These are phyloP conservation scores for Heteromormyrus szaboi DNA, from an alignment of 2,797 vertebrate genomes.

Conservation along the genomic window DNA sequence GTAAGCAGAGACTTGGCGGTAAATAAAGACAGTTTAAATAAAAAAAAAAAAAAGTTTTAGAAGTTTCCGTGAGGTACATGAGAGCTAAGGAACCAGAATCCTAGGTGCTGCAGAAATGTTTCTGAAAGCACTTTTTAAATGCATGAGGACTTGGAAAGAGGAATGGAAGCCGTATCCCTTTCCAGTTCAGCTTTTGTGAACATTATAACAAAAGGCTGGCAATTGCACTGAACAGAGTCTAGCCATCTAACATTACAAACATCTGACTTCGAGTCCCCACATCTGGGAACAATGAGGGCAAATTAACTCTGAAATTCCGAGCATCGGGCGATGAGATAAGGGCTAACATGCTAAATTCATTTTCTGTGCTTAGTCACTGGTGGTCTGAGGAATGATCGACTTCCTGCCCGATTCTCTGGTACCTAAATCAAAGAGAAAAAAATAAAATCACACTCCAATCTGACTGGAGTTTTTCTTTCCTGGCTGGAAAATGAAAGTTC, in stretches of 20 bases:
- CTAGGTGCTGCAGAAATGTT: background rate
- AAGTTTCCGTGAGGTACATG: background rate
- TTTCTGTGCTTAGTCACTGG: slow-evolving; percentile 62
- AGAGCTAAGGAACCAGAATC: background rate
- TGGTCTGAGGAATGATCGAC: slow-evolving; percentile 64
- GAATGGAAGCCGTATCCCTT: slow-evolving; percentile 25
- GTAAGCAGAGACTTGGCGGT: background rate
- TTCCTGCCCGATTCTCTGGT: slow-evolving; percentile 69
- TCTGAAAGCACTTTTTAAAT: background rate
- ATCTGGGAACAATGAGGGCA: slow-evolving; percentile 75
- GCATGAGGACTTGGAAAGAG: background rate
- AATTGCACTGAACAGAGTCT: slow-evolving; percentile 42
- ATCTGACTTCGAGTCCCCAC: slow-evolving; percentile 65
- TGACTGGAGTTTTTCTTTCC: slow-evolving; percentile 58
- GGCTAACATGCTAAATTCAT: slow-evolving; percentile 58
- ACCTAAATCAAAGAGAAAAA: slow-evolving; percentile 60
- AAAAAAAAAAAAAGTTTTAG: background rate
- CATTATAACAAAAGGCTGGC: slow-evolving; percentile 38
- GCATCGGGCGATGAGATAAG: slow-evolving; percentile 71
- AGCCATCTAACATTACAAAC: slow-evolving; percentile 55
- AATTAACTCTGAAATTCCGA: slow-evolving; percentile 70
- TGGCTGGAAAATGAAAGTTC: slow-evolving; percentile 52
- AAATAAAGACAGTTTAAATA: background rate
- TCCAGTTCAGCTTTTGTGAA: slow-evolving; percentile 41
- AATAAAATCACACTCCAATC: slow-evolving; percentile 65